Base-by-base conservation (phyloP, 2,113 vertebrate species). In the Spilogale gracilis region DNA sequence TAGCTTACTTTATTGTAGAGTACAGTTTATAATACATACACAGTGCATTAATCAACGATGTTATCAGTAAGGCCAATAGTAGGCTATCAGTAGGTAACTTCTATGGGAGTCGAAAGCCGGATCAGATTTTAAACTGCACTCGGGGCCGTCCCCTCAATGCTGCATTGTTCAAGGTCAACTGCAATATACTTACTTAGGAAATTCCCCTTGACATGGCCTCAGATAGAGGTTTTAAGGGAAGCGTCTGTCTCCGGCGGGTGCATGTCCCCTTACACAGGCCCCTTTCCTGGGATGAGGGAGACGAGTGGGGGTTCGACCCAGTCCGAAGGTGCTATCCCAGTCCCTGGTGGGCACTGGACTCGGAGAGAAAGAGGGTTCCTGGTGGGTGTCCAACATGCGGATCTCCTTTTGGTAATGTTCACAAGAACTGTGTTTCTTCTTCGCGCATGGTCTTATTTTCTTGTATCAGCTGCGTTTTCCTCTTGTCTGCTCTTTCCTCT, bases 231-330 rank as follows among this genome's bases (percentile, higher is more conserved):
- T 48, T 21, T 23, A 10, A 78, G 81, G 60, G 32, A 50, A 45
- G 23, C 9, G 63, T 71, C 6, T 69, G 1, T 89, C 10, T 78
- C 2, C 2, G 21, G 10, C 7, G 0, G 3, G 30, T 2, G 0
- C 10, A 5, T 6, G 25, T 65, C 32, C 23, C 21, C 50, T 56
- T 9, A 9, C 2, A 0, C 0, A 25, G 14, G 12, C 65, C 27
- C 63, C 52, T 27, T 60, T 17, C 18, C 9, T 4, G 4, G 58
- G 18, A 12, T 69, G 18, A 21, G 48, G n/a, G 9, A 21, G 5
- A 27, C 14, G n/a, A 61, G n/a, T n/a, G 16, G 80, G 71, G 27
- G 12, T 83, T 73, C 30, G 58, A 38, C 20, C 16, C 27, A 56
- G 74, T 32, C 4, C 0, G 0, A 56, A 78, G 58, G 9, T 45